Evolutionary conservation across 2,797 vertebrate genomes (phyloP), one percentile per base, ranked within the genome.

Genomic region (Tiaroga cobitis): DNA sequence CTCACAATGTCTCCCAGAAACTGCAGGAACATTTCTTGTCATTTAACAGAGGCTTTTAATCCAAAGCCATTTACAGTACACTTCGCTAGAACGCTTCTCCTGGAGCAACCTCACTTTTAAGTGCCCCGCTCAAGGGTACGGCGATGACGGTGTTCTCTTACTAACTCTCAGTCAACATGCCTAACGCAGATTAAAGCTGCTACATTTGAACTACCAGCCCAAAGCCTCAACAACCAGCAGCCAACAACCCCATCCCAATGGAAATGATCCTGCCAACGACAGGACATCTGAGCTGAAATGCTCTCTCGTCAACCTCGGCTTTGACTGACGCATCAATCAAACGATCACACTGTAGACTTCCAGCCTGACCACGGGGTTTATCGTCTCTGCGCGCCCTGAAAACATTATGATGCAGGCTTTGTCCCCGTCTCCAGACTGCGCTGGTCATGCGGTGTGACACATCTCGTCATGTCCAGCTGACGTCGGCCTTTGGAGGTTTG

Each of bases 401-500:
- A 67, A 86, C 77, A 83, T 83, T 81, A 80, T 85, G 69, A 78
- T 79, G 19, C 74, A 63, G 49, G 79, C 87, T 32, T 77, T 59
- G 77, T 85, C 73, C 72, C 84, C 69, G 0, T 77, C 68, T 82
- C 26, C 26, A 75, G 29, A 39, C 65, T 70, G 26, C 19, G 5
- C 34, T 86, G 80, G 74, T 85, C 88, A 76, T 79, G 73, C 69
- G 29, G 46, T 80, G 88, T 84, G 87, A 86, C 86, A 79, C 73
- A 56, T 85, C 59, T 70, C 74, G 2, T 34, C 41, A 54, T 83
- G 46, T 80, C 74, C 87, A 61, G 86, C 89, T 89, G 90, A 90
- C 81, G 70, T 3, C 15, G 39, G 37, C 21, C 39, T 87, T 82
- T 86, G 54, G 85, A 89, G 86, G 88, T 84, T 41, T 87, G 74